Base-by-base conservation (phyloP, 2,797 vertebrate species). In the Pangasius mekongensis region DNA sequence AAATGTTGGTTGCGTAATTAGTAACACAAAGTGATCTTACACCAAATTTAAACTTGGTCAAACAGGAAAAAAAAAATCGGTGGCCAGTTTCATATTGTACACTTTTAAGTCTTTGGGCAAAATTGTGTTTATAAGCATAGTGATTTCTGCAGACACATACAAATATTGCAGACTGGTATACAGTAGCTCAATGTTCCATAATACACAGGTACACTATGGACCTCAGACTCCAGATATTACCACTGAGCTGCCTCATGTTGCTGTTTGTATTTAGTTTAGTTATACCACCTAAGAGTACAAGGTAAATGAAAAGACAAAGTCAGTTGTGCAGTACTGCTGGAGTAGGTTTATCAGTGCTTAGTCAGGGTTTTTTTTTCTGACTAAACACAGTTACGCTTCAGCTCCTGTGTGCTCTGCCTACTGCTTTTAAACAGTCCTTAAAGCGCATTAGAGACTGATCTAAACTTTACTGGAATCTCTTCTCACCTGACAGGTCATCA, bases 401-500 rank as follows among this genome's bases (percentile, higher is more conserved):
- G 2, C 14, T 27, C 14, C 22, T 36, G 11, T 81, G 52, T 47
- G 58, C 24, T 30, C 24, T 47, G 39, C 39, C 4, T 62, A 27
- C 6, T 62, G 33, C 54, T 64, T 64, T 9, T 27, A 83, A 64
- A 27, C 81, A 16, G 36, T 27, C 13, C n/a, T 30, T 83, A 49
- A 20, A 66, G 0, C 43, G 3, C 27, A 22, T 47, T 64, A 18
- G 3, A 66, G 1, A 22, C 14, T 33, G 9, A 66, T 30, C 81
- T 49, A 64, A 16, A 8, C 13, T 5, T 83, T 39, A 8, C 24
- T 24, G 54, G 10, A 60, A 60, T 39, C 33, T n/a, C 43, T 30
- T 22, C 43, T 88, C 84, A 85, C 83, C 27, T 36, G 83, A 18
- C 7, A 33, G 66, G 62, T 58, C 83, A 58, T 56, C 62, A n/a